Evolutionary conservation across 2,797 vertebrate species (phyloP).

Genomic region (Sebastes flavidus): DNA sequence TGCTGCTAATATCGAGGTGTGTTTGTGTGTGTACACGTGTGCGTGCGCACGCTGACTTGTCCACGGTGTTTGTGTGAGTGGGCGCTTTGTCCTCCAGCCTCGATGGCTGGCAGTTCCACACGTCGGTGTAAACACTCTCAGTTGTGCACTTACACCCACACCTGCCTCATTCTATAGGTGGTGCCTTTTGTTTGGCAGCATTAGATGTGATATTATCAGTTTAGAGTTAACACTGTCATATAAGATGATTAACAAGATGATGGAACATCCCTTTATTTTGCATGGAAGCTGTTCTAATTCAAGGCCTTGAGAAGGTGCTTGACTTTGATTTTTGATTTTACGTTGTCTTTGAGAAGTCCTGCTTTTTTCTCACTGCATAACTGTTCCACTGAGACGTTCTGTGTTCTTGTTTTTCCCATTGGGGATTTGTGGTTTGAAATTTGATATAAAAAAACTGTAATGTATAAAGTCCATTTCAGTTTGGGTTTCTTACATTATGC

Average conservation of each 20-base stretch:
- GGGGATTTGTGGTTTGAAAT: background rate
- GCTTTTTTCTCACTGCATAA: background rate
- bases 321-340: background rate
- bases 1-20: slow-evolving; percentile 58
- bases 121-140: background rate
- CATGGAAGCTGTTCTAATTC: background rate
- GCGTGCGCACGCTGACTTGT: slow-evolving; percentile 24
- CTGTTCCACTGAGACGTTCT: background rate
- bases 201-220: background rate
- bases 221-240: background rate
- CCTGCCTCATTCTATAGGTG: background rate
- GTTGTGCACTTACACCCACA: background rate
- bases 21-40: slow-evolving; percentile 43
- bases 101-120: background rate
- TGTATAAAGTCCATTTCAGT: background rate
- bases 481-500: background rate
- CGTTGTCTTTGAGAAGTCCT: background rate
- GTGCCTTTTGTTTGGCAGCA: background rate
- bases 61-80: slow-evolving; percentile 16
- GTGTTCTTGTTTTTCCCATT: background rate
- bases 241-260: background rate
- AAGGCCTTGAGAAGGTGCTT: background rate
- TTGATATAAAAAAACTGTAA: background rate
- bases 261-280: background rate
- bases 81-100: slow-evolving; percentile 33